phyloP scores from a whole-genome alignment of 2,113 vertebrate species.

The Vulpes lagopus region DNA sequence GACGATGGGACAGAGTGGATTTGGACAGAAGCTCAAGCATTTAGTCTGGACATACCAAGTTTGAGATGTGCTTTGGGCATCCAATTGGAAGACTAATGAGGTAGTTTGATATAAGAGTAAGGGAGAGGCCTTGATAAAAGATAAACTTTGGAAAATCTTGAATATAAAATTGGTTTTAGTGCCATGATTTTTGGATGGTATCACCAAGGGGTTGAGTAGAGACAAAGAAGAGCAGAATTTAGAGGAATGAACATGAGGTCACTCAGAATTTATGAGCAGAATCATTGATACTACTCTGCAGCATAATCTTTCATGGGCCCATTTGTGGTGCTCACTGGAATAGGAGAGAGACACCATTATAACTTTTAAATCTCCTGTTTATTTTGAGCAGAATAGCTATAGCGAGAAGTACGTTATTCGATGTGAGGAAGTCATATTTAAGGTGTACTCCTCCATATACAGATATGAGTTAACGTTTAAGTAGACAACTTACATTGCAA shows the following conservation, averaged over 20 bases:
- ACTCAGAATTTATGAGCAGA: background rate
- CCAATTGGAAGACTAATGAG: background rate
- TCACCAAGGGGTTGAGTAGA: background rate
- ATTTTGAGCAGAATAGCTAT: background rate
- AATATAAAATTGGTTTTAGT: background rate
- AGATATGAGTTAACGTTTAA: background rate
- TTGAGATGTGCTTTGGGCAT: background rate
- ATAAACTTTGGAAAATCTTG: background rate
- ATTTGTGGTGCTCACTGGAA: background rate
- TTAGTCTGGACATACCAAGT: background rate
- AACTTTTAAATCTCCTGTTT: constrained; percentile 9
- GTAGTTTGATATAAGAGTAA: background rate
- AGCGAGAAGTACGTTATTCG: background rate
- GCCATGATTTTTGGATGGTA: background rate
- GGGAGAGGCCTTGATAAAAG: background rate
- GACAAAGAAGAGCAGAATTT: background rate
- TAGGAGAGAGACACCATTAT: background rate
- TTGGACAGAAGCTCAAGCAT: background rate
- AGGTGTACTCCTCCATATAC: background rate
- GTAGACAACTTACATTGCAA: background rate
- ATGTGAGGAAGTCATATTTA: constrained; percentile 3
- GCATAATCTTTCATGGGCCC: background rate
- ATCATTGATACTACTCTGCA: background rate
- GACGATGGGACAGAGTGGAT: background rate
- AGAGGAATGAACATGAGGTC: background rate